Evolutionary conservation across 2,113 vertebrate species (phyloP).

Genomic region (Dascyllus trimaculatus): DNA sequence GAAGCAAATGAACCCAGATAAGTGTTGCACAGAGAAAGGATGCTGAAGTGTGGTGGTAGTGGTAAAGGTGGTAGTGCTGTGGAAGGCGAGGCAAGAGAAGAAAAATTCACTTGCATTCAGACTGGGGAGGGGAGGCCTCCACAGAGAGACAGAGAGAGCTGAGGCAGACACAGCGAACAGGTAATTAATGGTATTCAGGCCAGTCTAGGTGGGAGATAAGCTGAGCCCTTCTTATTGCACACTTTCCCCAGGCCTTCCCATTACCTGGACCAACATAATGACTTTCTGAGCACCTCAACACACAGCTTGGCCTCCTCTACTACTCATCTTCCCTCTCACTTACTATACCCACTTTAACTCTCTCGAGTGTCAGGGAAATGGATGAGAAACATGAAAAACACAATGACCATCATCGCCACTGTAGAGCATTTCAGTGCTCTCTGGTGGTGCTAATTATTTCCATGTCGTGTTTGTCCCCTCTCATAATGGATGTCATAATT

Average conservation of each 20-base stretch:
- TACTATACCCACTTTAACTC: neutral
- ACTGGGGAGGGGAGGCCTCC: conserved; percentile 6
- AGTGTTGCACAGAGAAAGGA: conserved; percentile 48
- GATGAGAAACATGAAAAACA: conserved; percentile 57
- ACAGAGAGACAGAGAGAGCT: conserved; percentile 33
- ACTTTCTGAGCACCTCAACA: conserved; percentile 66
- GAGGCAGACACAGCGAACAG: conserved; percentile 43
- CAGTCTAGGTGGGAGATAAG: conserved; percentile 74
- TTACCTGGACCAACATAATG: conserved; percentile 75
- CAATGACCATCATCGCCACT: conserved; percentile 49
- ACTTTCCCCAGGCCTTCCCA: conserved; percentile 61
- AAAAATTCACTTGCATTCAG: conserved; percentile 23
- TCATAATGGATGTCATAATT: conserved; percentile 68
- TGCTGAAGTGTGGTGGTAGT: conserved; percentile 5
- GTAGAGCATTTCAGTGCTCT: conserved; percentile 43
- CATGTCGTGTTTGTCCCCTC: conserved; percentile 53
- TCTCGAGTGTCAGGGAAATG: conserved; percentile 47
- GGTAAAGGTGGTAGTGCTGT: neutral
- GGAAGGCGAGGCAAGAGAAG: neutral
- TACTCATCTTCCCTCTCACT: neutral
- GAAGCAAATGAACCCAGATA: conserved; percentile 48
- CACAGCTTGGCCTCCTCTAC: conserved; percentile 25
- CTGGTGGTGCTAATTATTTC: conserved; percentile 63
- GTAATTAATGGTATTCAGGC: conserved; percentile 77
- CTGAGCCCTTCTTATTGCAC: conserved; percentile 56